Conservation (phyloP, 2,797 vertebrate genomes). For the Sparus aurata region DNA sequence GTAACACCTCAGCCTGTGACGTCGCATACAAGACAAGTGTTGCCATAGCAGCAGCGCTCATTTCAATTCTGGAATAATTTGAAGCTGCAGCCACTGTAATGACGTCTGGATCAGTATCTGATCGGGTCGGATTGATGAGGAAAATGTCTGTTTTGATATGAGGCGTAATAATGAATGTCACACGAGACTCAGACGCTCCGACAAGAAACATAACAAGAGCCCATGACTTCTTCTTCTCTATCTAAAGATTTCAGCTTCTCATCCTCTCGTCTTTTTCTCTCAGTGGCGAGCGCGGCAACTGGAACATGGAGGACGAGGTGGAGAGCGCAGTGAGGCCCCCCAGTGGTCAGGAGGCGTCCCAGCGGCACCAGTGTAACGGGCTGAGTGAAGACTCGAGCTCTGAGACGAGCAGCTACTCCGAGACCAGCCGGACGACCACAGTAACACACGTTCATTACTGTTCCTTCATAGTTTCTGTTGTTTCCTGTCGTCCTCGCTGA, state of each 20-base stretch:
- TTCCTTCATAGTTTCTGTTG: fast-evolving
- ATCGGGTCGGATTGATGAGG: no score
- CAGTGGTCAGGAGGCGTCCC: slow-evolving; percentile 50
- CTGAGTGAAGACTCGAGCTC: slow-evolving; percentile 87
- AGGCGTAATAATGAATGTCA: no score
- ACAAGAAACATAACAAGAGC: no score
- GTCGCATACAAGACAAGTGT: no score
- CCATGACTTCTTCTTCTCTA: no score
- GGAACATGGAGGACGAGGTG: slow-evolving; percentile 77
- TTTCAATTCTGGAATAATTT: no score
- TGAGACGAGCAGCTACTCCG: slow-evolving; percentile 81
- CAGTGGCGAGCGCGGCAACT: slow-evolving; percentile 71
- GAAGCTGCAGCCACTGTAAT: no score
- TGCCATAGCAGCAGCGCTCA: no score
- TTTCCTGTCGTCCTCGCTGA: neutral
- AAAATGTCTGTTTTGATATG: no score
- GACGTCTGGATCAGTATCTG: no score
- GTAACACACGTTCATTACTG: slow-evolving; percentile 37
- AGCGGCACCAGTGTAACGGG: slow-evolving; percentile 86
- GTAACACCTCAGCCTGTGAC: neutral
- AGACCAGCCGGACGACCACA: slow-evolving; percentile 73
- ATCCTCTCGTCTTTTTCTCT: neutral
- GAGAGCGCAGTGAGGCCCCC: slow-evolving; percentile 70
- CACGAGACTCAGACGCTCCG: no score
- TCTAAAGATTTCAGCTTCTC: no score